phyloP scores from a whole-genome alignment of 2,888 invertebrate genomes.

The Mesorhabditis spiculigera region DNA sequence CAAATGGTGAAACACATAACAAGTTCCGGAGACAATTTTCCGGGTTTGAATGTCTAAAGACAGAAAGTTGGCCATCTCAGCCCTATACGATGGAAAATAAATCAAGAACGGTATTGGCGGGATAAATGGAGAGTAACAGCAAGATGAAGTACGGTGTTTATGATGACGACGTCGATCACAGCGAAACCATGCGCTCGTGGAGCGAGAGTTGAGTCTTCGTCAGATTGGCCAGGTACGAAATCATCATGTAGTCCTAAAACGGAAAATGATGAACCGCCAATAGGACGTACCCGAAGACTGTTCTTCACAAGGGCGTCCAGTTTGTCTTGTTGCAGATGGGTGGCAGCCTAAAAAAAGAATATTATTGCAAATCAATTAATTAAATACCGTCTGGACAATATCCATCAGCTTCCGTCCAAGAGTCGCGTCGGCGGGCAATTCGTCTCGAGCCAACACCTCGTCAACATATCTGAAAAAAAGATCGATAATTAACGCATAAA shows the following conservation, averaged over 20 bases:
- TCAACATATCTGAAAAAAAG: constrained; percentile 69
- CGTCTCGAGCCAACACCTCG: constrained; percentile 75
- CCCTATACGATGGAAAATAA: too few species aligned
- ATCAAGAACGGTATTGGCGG: too few species aligned
- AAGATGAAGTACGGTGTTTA: too few species aligned
- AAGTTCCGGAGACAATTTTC: too few species aligned
- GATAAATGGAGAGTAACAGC: too few species aligned
- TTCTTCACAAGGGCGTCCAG: constrained; percentile 92
- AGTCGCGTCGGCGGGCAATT: constrained; percentile 70
- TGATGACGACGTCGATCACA: constrained; percentile 9
- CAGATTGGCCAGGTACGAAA: constrained; percentile 87
- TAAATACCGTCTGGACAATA: constrained; percentile 24
- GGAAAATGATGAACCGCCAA: background rate
- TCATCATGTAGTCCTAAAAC: constrained; percentile 84
- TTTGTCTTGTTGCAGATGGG: constrained; percentile 77
- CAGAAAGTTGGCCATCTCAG: too few species aligned
- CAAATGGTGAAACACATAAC: too few species aligned
- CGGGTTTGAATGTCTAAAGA: too few species aligned
- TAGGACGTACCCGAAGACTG: constrained; percentile 74
- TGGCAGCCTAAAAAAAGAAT: constrained; percentile 71
- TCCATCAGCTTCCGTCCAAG: constrained; percentile 83
- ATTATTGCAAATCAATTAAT: constrained; percentile 69
- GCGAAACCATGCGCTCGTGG: constrained; percentile 78
- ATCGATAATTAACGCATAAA: background rate
- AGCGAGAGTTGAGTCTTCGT: constrained; percentile 92